A percentile compares a stretch with the other conserved stretches of the same genome.
phyloP scores from a whole-genome alignment of 2,797 vertebrate genomes.

The Limosa lapponica region DNA sequence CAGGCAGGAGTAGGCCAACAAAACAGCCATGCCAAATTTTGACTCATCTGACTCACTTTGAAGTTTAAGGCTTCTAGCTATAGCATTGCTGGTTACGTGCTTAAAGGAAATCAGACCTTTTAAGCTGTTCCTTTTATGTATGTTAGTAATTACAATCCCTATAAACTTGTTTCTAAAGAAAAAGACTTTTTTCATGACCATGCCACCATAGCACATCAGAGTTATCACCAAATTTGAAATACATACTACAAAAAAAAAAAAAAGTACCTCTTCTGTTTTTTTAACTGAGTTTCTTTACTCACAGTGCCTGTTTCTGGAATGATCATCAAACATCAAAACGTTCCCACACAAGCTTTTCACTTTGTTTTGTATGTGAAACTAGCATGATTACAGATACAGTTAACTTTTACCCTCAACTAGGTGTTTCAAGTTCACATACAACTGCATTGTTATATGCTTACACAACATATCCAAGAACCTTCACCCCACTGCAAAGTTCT shows the following conservation, averaged over 20 bases:
- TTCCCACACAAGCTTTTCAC: background rate
- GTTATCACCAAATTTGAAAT: background rate
- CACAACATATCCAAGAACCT: background rate
- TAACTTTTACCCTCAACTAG: background rate
- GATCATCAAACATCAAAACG: background rate
- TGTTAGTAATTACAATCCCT: background rate
- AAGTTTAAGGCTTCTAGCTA: background rate
- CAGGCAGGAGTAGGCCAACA: background rate
- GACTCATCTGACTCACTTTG: background rate
- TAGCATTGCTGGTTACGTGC: background rate
- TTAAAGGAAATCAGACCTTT: background rate
- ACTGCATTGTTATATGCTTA: background rate
- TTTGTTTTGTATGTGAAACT: background rate
- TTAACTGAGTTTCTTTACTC: background rate
- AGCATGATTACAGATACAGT: background rate
- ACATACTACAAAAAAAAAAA: rapidly evolving
- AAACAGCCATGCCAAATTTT: background rate
- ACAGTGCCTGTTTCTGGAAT: background rate
- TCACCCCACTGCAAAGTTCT: background rate
- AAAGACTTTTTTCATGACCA: background rate
- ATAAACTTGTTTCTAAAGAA: background rate
- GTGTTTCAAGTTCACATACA: background rate
- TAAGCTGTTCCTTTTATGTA: background rate
- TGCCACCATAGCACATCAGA: background rate
- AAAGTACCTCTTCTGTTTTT: rapidly evolving